Percentiles rank a stretch among this genome's conserved stretches.
Conservation (phyloP, 2,113 vertebrate species). For the Sceloporus undulatus region DNA sequence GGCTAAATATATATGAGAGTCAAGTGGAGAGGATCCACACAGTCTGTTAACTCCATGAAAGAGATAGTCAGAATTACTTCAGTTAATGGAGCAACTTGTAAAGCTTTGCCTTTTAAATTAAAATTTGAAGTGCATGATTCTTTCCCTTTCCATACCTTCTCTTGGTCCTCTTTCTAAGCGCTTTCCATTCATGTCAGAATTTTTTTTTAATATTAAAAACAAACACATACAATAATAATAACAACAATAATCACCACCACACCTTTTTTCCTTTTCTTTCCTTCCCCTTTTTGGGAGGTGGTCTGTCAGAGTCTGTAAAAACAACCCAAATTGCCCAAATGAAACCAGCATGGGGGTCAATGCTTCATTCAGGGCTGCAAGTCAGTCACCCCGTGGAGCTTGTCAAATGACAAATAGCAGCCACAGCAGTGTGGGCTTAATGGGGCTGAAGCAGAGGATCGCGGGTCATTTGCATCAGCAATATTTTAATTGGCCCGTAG, state of each 20-base stretch:
- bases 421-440: constrained; percentile 56
- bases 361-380: constrained; percentile 36
- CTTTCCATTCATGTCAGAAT: background rate
- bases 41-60: background rate
- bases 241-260: background rate
- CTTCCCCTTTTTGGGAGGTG: constrained; percentile 12
- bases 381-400: constrained; percentile 24
- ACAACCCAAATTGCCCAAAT: constrained; percentile 38
- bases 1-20: background rate
- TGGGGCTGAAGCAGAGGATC: constrained; percentile 47
- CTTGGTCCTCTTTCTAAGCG: background rate
- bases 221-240: background rate
- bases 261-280: background rate
- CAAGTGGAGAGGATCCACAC: no score
- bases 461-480: constrained; percentile 68
- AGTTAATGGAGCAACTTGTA: background rate
- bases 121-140: constrained; percentile 30
- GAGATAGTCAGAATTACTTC: background rate
- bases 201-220: background rate
- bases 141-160: constrained; percentile 19
- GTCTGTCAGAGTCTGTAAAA: constrained; percentile 23
- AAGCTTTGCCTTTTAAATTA: background rate
- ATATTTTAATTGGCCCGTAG: constrained; percentile 72
- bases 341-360: constrained; percentile 21
- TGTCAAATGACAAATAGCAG: constrained; percentile 45